Evolutionary conservation across 2,888 invertebrate species (phyloP).

Genomic region (Rutpela maculata): DNA sequence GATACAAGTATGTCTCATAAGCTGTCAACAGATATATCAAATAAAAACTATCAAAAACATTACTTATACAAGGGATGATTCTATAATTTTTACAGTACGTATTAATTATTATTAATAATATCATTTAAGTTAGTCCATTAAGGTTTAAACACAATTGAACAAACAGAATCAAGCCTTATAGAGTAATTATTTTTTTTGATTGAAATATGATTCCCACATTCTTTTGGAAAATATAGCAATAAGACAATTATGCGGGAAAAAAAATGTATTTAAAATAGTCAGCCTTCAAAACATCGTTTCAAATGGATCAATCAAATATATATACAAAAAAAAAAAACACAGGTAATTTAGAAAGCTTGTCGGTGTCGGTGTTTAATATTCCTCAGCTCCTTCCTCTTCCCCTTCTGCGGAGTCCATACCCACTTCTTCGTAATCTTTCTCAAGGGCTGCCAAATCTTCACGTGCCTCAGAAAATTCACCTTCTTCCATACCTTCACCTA

Average conservation of each 20-base stretch:
- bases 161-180: background rate
- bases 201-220: background rate
- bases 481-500: conserved; percentile 92
- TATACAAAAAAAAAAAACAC: background rate
- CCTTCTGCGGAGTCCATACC: conserved; percentile 91
- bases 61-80: no score
- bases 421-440: conserved; percentile 93
- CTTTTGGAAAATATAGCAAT: background rate
- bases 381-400: conserved; percentile 87
- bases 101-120: no score
- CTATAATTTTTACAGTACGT: no score
- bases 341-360: background rate
- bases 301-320: background rate
- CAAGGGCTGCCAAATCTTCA: conserved; percentile 87
- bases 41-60: no score
- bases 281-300: background rate
- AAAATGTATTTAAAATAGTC: background rate
- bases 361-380: conserved; percentile 77
- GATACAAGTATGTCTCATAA: no score
- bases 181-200: background rate
- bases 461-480: conserved; percentile 92
- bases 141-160: no score
- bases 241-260: background rate
- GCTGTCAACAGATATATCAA: no score
- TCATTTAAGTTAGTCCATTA: no score